Base-by-base conservation (phyloP, 2,797 vertebrate genomes). In the Smutsia temminckii region DNA sequence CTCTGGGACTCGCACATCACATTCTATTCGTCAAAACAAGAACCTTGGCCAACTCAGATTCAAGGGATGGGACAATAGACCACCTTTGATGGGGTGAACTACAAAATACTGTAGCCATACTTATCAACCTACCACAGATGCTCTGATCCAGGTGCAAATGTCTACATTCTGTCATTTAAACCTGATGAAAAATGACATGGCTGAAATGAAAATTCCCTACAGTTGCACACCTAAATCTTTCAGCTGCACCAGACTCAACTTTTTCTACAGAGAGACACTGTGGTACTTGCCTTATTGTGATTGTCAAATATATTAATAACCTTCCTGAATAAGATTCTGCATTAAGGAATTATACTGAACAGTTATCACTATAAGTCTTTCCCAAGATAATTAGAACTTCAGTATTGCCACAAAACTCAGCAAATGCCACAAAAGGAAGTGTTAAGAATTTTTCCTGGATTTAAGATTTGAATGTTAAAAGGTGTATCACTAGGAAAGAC, bases 381-480 rank as follows among this genome's bases (percentile, higher is more conserved):
- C 89, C 49, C 61, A 90, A 95, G 64, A 88, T 88, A 71, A 77
- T 78, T 84, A 91, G 49, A 94, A 92, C 89, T 20, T 63, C 84
- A 86, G n/a, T 32, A 74, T 59, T 16, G 46, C 69, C 83, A 74
- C 72, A 68, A 81, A 8, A 69, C 55, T 46, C 46, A 46, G 46
- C 46, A 46, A 93, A 85, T 74, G 40, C 87, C 89, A 89, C 29
- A 69, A 89, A 77, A 83, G 34, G n/a, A 83, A 85, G 29, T 49
- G n/a, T 55, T 83, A 53, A 20, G 51, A 34, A 7, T 85, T 72
- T 88, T 91, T 64, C 77, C 40, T 63, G 66, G n/a, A 90, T 80
- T 95, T 90, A 77, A 68, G 49, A 83, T 90, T 64, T 85, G 51
- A 81, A 88, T 85, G 40, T 63, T 95, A 79, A 68, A 91, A 95